Evolutionary conservation across 2,113 vertebrate species (phyloP).

Genomic region (Noctilio leporinus): DNA sequence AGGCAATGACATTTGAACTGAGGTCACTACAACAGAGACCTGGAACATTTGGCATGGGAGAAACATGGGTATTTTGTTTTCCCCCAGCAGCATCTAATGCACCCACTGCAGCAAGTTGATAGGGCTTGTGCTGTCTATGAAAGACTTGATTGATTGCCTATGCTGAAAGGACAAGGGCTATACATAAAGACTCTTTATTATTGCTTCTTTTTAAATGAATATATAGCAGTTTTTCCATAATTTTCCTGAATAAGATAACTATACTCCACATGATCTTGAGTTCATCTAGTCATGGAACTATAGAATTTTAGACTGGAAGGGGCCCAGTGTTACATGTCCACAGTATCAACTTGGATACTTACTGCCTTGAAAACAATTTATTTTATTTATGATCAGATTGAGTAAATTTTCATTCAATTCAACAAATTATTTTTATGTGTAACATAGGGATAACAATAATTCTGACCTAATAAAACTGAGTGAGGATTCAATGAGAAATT

Average conservation of each 20-base stretch:
- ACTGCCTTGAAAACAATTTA: background rate
- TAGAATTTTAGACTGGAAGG: background rate
- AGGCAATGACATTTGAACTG: background rate
- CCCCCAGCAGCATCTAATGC: background rate
- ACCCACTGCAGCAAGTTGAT: background rate
- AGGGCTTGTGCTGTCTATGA: background rate
- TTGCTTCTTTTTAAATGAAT: background rate
- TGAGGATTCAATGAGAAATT: background rate
- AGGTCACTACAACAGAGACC: background rate
- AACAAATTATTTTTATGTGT: background rate
- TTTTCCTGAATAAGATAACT: background rate
- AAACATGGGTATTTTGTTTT: background rate
- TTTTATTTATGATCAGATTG: background rate
- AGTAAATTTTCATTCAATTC: background rate
- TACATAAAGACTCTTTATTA: background rate
- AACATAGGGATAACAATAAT: background rate
- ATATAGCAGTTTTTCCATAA: background rate
- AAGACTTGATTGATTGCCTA: background rate
- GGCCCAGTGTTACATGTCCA: background rate
- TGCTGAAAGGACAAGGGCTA: background rate
- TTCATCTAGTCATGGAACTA: background rate
- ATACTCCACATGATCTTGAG: background rate
- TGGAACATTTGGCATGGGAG: background rate
- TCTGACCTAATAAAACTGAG: background rate
- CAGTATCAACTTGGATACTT: background rate